Percentiles rank a stretch among this genome's conserved stretches.
Conservation (phyloP, 2,888 invertebrate genomes). For the Euclidia mi region DNA sequence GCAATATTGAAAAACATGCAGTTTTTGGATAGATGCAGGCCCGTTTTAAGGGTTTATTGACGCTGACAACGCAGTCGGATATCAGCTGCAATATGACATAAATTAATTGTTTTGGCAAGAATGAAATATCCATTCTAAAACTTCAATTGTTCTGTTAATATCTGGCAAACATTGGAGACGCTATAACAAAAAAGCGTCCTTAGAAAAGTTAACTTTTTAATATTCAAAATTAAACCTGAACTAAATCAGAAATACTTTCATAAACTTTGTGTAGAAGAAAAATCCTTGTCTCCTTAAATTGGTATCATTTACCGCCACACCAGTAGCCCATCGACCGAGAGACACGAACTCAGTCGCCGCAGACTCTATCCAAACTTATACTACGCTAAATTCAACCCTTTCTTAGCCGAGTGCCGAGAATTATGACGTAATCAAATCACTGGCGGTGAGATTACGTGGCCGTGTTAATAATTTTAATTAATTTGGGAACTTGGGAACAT, state of each 20-base stretch:
- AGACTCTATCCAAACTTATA: slow-evolving; percentile 31
- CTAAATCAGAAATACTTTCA: too few relatives aligned
- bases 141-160: too few relatives aligned
- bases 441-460: slow-evolving; percentile 55
- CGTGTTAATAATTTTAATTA: slow-evolving; percentile 72
- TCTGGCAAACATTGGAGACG: too few relatives aligned
- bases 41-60: slow-evolving; percentile 18
- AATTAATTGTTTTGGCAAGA: background rate
- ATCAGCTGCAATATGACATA: slow-evolving; percentile 22
- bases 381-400: slow-evolving; percentile 41
- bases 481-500: slow-evolving; percentile 49
- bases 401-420: slow-evolving; percentile 45
- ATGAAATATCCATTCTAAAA: too few relatives aligned
- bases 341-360: slow-evolving; percentile 21
- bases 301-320: slow-evolving; percentile 2
- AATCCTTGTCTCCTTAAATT: background rate
- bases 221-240: too few relatives aligned
- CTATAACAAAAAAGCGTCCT: too few relatives aligned
- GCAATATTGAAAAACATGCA: slow-evolving; percentile 5
- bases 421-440: slow-evolving; percentile 61
- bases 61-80: slow-evolving; percentile 28
- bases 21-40: slow-evolving; percentile 11
- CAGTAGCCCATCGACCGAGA: slow-evolving; percentile 15
- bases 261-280: too few relatives aligned
- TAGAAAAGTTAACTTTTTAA: too few relatives aligned